Evolutionary conservation across 1,140 invertebrate species (phyloP).

Genomic region (Calephelis virginiensis): DNA sequence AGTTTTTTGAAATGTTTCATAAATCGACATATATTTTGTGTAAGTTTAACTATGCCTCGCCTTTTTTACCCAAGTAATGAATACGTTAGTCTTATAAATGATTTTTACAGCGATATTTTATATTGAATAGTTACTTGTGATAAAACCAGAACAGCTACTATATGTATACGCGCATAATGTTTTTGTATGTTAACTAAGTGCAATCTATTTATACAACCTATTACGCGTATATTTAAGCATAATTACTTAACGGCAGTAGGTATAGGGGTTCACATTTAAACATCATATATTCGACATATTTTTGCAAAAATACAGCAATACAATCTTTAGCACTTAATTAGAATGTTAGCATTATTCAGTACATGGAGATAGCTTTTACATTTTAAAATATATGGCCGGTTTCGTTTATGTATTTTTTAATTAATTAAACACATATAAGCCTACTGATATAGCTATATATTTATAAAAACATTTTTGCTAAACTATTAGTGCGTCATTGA

Average conservation of each 20-base stretch:
- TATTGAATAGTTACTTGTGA: neutral
- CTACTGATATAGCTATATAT: conserved; percentile 33
- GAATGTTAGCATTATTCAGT: conserved; percentile 38
- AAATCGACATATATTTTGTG: too few relatives aligned
- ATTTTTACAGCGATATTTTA: too few relatives aligned
- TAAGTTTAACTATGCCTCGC: too few relatives aligned
- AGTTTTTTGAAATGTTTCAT: too few relatives aligned
- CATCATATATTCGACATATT: conserved; percentile 32
- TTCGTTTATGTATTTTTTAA: conserved; percentile 28
- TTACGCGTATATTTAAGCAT: conserved; percentile 23
- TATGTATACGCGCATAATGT: neutral
- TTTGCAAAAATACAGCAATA: conserved; percentile 42
- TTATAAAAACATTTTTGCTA: conserved; percentile 33
- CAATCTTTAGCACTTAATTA: conserved; percentile 35
- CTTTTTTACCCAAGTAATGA: too few relatives aligned
- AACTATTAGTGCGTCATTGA: conserved; percentile 20
- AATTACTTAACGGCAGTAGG: conserved; percentile 39
- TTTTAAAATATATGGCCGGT: conserved; percentile 38
- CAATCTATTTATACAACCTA: conserved; percentile 24
- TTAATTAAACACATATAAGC: conserved; percentile 33
- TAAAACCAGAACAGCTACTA: neutral
- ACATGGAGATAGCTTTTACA: conserved; percentile 30
- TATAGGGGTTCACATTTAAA: conserved; percentile 26
- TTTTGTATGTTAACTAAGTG: conserved; percentile 18
- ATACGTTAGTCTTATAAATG: too few relatives aligned